phyloP scores from a whole-genome alignment of 2,797 vertebrate genomes.

The Bufotes viridis region DNA sequence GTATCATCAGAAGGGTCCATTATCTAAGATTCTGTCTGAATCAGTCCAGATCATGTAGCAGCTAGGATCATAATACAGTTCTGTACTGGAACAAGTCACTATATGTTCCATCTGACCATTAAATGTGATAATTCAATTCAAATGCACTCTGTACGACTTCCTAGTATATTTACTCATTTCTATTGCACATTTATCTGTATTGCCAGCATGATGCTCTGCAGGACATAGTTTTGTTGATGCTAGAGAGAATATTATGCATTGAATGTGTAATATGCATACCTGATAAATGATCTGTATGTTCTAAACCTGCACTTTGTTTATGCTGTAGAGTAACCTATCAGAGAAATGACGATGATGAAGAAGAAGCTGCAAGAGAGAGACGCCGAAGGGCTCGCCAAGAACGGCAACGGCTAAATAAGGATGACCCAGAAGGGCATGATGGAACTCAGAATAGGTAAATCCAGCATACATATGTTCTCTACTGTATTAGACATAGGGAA shows the following conservation, averaged over 20 bases:
- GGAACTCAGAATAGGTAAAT: constrained; percentile 89
- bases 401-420: constrained; percentile 83
- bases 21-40: background rate
- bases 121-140: background rate
- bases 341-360: constrained; percentile 90
- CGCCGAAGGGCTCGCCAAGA: constrained; percentile 94
- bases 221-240: background rate
- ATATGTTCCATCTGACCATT: background rate
- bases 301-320: background rate
- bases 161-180: background rate
- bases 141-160: background rate
- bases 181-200: background rate
- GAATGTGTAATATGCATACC: background rate
- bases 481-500: background rate
- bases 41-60: background rate
- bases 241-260: background rate
- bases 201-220: background rate
- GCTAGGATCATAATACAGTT: background rate
- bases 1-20: background rate
- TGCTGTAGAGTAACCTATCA: constrained; percentile 81
- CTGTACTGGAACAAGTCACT: background rate
- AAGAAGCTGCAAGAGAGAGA: constrained; percentile 92
- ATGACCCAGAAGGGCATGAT: constrained; percentile 76
- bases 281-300: background rate
- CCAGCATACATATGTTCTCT: background rate